Base-by-base conservation (phyloP, 2,797 vertebrate species). In the Gallinago stenura region DNA sequence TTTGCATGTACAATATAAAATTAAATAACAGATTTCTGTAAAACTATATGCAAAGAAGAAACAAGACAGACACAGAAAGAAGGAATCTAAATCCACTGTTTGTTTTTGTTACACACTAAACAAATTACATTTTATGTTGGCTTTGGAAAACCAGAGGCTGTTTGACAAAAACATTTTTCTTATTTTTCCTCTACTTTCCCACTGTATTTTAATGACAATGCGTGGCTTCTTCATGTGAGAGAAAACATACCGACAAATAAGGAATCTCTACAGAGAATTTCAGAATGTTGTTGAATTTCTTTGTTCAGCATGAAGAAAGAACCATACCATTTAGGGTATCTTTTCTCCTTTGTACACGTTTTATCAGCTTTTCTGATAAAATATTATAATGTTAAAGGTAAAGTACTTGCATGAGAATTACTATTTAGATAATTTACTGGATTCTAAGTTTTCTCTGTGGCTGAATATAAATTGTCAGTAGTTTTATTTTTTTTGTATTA, bases 1-100 rank as follows among this genome's bases (percentile, higher is more conserved):
- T 94, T 96, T 96, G 87, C 68, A 65, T 94, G 94, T 83, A 54
- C 41, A 90, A 56, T 85, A 94, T 64, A 93, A 96, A 96, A 96
- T 90, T 77, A 93, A 89, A 66, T 84, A 96, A 90, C 53, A 93
- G 53, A 87, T 93, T 96, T 80, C 82, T 95, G 76, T 81, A 90
- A 94, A 95, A 91, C 28, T 85, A 69, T 83, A 43, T 24, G 33
- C 92, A 92, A 92, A 92, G 61, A 71, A 94, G 89, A 96, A 97
- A 90, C 24, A 83, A 96, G 90, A 70, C 89, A 96, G 89, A 83
- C 68, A 43, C 33, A 90, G 77, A 89, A 81, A 60, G 56, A 62
- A 86, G 72, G 57, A 94, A 86, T 87, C 90, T 77, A 89, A 95
- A 73, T 69, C 68, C 70, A 69, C 50, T 68, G 76, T 46, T 76